Evolutionary conservation across 1,140 invertebrate genomes (phyloP).

Genomic region (Drosophila micromelanica): DNA sequence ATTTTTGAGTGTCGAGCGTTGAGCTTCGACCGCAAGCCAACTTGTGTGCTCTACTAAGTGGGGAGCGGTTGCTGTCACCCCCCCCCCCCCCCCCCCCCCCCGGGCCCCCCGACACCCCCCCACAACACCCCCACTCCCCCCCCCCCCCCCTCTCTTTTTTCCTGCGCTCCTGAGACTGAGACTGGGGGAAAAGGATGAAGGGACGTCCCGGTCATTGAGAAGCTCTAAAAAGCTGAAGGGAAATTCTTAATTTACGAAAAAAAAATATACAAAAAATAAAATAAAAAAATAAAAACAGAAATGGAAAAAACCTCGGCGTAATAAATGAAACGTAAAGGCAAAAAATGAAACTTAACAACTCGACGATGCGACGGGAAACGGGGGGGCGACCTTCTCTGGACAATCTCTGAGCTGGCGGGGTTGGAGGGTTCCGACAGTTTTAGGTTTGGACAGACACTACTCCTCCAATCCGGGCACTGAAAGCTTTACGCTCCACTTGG

Average conservation of each 20-base stretch:
- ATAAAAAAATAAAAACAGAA: constrained; percentile 11
- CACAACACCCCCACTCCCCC: too few species aligned
- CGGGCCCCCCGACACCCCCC: too few species aligned
- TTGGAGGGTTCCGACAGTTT: constrained; percentile 41
- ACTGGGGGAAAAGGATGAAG: constrained; percentile 1
- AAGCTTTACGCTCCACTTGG: constrained; percentile 78
- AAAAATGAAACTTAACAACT: constrained; percentile 69
- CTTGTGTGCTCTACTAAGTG: constrained; percentile 70
- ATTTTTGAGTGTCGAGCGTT: constrained; percentile 37
- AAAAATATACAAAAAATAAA: constrained; percentile 19
- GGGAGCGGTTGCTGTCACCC: constrained; percentile 20
- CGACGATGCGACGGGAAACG: constrained; percentile 7
- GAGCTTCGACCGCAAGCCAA: constrained; percentile 61
- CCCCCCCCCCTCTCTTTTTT: neutral
- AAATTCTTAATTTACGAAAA: constrained; percentile 77
- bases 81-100: neutral
- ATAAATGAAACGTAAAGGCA: constrained; percentile 74
- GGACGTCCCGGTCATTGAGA: constrained; percentile 56
- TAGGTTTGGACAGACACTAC: constrained; percentile 37
- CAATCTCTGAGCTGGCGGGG: constrained; percentile 48
- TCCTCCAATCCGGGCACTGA: constrained; percentile 59
- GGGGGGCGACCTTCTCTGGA: constrained; percentile 36
- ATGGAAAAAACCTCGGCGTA: constrained; percentile 58
- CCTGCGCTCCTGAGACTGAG: constrained; percentile 3
- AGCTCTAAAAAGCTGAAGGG: constrained; percentile 69